Base-by-base conservation (phyloP, 1,140 invertebrate species). In the Aphelinus certus region DNA sequence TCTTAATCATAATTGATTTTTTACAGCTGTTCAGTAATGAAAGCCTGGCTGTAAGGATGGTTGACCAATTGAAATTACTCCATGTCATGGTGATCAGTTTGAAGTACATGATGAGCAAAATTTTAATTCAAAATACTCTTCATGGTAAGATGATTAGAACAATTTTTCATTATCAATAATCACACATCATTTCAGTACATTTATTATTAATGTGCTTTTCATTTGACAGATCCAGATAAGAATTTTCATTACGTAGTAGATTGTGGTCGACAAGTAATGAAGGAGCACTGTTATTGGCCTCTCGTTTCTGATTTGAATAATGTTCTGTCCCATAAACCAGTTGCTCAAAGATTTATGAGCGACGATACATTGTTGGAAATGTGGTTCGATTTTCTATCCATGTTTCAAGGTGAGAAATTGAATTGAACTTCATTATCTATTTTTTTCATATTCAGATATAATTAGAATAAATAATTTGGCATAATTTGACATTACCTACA, bases 201-300 rank as follows among this genome's bases (percentile, higher is more conserved):
- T 10, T 10, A 56, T n/a, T 47, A 55, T n/a, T 56, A 70, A 69
- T 45, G 49, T 45, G 9, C 9, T 69, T 60, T 7, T 62, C 4
- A 63, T 79, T 63, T 88, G 88, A 45, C 82, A 95, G 94, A 95
- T 88, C 90, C 92, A 49, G 89, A 91, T 26, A 92, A 92, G 79
- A 97, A 96, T 86, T 93, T 92, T 79, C 95, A 97, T 83, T 92
- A 91, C 80, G 96, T 98, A n/a, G 97, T 98, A 4, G 96, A 98
- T 82, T 98, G 97, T 85, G 94, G 92, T 9, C 90, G 94, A 77
- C 90, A 93, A 77, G 94, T 98, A 3, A 98, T 99, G 95, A 97
- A 96, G 86, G 95, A 98, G 82, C 97, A 99, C 87, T 98, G 96
- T 88, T 99, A 98, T 88, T 99, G 97, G 97, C 97, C 97, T 7